Evolutionary conservation across 2,113 vertebrate genomes (phyloP).

Genomic region (Sardina pilchardus): DNA sequence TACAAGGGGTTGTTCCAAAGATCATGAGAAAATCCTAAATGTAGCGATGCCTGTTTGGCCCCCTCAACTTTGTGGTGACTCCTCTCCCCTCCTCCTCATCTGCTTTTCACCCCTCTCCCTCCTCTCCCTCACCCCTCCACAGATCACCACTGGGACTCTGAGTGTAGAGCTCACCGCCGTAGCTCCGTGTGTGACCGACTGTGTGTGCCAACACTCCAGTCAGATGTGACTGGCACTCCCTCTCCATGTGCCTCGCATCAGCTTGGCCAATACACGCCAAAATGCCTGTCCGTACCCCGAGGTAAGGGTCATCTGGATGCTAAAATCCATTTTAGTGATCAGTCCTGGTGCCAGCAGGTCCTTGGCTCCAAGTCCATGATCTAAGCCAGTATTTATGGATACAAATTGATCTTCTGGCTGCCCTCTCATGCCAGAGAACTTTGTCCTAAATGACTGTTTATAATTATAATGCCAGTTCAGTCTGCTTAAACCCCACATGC

Average conservation of each 20-base stretch:
- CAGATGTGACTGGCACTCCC: slow-evolving; percentile 57
- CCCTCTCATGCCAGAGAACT: neutral
- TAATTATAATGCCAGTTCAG: neutral
- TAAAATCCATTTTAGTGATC: neutral
- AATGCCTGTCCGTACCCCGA: slow-evolving; percentile 55
- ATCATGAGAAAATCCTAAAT: neutral
- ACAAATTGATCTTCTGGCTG: neutral
- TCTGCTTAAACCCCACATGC: neutral
- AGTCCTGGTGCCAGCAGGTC: neutral
- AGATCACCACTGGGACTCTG: slow-evolving; percentile 63
- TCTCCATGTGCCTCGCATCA: slow-evolving; percentile 60
- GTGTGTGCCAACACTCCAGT: slow-evolving; percentile 58
- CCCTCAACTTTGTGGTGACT: neutral
- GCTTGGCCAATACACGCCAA: slow-evolving; percentile 53
- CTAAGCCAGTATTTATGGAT: neutral
- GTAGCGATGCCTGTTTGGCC: neutral
- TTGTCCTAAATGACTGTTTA: neutral
- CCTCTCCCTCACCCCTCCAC: neutral
- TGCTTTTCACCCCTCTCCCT: neutral
- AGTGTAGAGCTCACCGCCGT: slow-evolving; percentile 51
- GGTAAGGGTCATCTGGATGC: neutral
- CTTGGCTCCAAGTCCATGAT: no score
- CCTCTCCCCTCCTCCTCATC: no score
- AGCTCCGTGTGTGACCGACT: slow-evolving; percentile 66
- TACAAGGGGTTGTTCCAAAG: neutral